These are phyloP conservation scores for Epirrhoe tristata DNA, from an alignment of 2,888 invertebrate species.

Conservation along the genomic window DNA sequence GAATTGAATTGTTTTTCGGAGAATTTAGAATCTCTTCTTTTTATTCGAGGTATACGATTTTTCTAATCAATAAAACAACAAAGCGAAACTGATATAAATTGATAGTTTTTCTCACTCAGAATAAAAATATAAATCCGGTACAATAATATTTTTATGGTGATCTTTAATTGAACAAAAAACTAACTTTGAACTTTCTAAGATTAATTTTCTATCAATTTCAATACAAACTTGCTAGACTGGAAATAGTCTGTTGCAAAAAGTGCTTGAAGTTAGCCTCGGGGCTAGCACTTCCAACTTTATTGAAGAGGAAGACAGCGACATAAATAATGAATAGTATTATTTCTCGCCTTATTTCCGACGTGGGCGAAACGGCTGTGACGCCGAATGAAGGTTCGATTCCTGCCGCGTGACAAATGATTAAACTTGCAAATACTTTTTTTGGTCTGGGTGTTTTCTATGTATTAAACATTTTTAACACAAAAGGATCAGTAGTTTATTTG, in stretches of 20 bases:
- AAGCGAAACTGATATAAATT: too few species aligned
- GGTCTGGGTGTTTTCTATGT: too few species aligned
- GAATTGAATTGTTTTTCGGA: neutral
- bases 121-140: too few species aligned
- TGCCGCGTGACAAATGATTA: too few species aligned
- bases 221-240: conserved; percentile 44
- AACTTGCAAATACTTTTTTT: too few species aligned
- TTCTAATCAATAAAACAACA: too few species aligned
- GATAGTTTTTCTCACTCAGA: too few species aligned
- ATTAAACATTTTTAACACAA: too few species aligned
- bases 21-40: neutral
- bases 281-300: conserved; percentile 24
- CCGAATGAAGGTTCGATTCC: too few species aligned
- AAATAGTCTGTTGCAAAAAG: conserved; percentile 40
- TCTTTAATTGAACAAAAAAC: neutral
- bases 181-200: conserved; percentile 3
- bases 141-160: neutral
- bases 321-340: conserved; percentile 14
- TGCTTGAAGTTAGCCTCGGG: conserved; percentile 32
- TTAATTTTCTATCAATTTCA: conserved; percentile 35
- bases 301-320: conserved; percentile 19
- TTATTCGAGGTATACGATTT: too few species aligned
- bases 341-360: neutral
- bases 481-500: too few species aligned
- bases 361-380: too few species aligned